phyloP scores from a whole-genome alignment of 2,888 invertebrate genomes.

The Ephialtes manifestator region DNA sequence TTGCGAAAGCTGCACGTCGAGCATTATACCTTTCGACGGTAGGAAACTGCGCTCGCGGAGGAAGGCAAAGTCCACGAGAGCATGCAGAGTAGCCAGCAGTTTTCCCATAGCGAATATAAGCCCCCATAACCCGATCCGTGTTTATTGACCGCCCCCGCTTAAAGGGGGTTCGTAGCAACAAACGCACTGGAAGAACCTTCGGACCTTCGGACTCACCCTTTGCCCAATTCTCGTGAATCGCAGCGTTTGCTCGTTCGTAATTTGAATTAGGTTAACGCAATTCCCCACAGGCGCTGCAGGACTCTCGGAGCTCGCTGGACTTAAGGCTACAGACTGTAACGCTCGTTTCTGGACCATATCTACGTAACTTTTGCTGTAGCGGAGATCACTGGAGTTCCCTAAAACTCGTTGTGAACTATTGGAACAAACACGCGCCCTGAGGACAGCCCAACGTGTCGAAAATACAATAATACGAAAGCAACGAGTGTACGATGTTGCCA shows the following conservation, averaged over 20 bases:
- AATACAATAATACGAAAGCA: conserved; percentile 14
- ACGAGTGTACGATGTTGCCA: not conserved
- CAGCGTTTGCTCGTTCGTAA: conserved; percentile 61
- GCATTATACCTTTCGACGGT: conserved; percentile 46
- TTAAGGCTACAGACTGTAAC: conserved; percentile 22
- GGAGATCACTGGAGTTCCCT: conserved; percentile 13
- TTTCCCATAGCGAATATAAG: conserved; percentile 59
- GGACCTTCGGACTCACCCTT: conserved; percentile 44
- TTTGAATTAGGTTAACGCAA: conserved; percentile 61
- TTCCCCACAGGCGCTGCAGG: conserved; percentile 17
- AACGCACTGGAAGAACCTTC: conserved; percentile 36
- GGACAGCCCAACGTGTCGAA: conserved; percentile 8
- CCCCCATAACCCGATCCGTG: conserved; percentile 65
- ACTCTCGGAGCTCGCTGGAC: conserved; percentile 38
- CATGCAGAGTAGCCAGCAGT: conserved; percentile 43
- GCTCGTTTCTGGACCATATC: not conserved
- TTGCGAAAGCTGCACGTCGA: conserved; percentile 15
- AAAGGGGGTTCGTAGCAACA: conserved; percentile 17
- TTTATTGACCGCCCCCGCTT: conserved; percentile 64
- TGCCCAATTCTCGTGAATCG: conserved; percentile 59
- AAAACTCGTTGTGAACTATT: conserved; percentile 42
- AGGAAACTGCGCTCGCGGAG: conserved; percentile 44
- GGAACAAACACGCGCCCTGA: conserved; percentile 28
- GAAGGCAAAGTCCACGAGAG: conserved; percentile 42
- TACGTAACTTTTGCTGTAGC: conserved; percentile 16